Conservation (phyloP, 2,113 vertebrate species). For the human (Homo sapiens) region DNA sequence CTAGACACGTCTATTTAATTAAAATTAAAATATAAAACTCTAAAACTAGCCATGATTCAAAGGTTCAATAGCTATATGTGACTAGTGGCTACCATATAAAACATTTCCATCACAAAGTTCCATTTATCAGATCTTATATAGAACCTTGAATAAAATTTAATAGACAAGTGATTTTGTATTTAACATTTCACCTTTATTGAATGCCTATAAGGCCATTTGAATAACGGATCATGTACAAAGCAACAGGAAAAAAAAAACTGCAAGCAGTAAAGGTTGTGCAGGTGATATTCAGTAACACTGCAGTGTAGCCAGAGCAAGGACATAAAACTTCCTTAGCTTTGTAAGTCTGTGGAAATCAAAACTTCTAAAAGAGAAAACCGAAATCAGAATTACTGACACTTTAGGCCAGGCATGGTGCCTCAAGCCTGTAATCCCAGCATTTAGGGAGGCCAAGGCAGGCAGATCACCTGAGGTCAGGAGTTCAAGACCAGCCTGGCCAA, state of each 20-base stretch:
- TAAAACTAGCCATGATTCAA: not conserved
- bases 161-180: not conserved
- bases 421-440: no score
- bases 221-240: not conserved
- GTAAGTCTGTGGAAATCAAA: not conserved
- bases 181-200: not conserved
- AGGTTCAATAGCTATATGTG: not conserved
- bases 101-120: conserved; percentile 18
- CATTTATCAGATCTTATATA: not conserved
- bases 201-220: not conserved
- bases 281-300: not conserved
- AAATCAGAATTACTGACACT: not conserved
- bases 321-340: not conserved
- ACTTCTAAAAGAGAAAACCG: not conserved
- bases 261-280: not conserved
- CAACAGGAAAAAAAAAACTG: not conserved
- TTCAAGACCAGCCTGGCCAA: no score
- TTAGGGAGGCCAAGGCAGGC: no score
- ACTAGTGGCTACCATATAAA: not conserved
- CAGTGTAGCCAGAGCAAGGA: not conserved
- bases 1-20: not conserved
- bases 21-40: not conserved
- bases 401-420: no score
- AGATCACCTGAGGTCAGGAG: no score
- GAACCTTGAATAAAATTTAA: not conserved